These are phyloP conservation scores for Sterna hirundo DNA, from an alignment of 2,113 vertebrate genomes.

Conservation along the genomic window DNA sequence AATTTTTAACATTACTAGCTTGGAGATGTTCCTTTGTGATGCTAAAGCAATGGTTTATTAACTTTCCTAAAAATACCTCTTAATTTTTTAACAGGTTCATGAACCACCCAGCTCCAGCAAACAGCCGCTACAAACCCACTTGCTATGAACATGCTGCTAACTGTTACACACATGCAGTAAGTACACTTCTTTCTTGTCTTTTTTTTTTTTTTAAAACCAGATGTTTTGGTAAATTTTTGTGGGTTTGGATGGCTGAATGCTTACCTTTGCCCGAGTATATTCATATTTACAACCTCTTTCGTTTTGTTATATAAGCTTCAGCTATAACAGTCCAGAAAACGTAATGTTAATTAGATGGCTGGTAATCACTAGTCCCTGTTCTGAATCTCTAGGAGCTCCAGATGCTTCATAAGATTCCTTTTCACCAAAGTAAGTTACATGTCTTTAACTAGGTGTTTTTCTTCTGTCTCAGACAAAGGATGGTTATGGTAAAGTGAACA, in stretches of 20 bases:
- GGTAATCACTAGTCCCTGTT: not conserved
- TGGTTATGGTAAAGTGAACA: not conserved
- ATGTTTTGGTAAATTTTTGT: not conserved
- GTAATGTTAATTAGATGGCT: not conserved
- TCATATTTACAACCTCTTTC: not conserved
- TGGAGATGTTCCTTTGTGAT: not conserved
- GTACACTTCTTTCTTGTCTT: not conserved
- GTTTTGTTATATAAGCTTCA: not conserved
- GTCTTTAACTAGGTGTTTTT: not conserved
- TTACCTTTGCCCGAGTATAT: not conserved
- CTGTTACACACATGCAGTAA: conserved; percentile 97
- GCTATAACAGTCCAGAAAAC: not conserved
- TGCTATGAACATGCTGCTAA: conserved; percentile 97
- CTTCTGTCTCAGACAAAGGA: not conserved
- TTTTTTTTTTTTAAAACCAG: no score
- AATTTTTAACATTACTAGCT: not conserved
- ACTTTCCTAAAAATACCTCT: conserved; percentile 1
- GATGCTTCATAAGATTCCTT: not conserved
- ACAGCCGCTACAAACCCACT: conserved; percentile 97
- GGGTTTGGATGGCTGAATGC: not conserved
- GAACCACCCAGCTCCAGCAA: conserved; percentile 93
- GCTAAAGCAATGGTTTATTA: not conserved
- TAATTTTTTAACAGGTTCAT: conserved; percentile 87
- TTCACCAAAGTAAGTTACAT: not conserved
- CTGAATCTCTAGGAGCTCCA: not conserved